Base-by-base conservation (phyloP, 2,888 invertebrate genomes). In the Pharmacophagus antenor region DNA sequence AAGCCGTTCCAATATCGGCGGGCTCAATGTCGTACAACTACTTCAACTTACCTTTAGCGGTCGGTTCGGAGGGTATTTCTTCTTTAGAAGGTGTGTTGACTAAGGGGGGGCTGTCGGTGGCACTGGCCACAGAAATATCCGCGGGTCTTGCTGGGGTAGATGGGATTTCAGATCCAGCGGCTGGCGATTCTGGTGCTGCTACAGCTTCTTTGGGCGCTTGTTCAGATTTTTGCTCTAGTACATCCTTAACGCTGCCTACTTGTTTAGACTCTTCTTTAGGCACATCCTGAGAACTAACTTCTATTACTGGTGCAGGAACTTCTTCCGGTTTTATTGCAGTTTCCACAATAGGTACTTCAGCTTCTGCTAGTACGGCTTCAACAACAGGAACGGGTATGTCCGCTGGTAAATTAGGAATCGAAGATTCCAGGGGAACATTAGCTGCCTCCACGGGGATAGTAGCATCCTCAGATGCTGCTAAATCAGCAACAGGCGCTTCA, bases 51-150 rank as follows among this genome's bases (percentile, higher is more conserved):
- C 90, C 80, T 88, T 89, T 89, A 64, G 85, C 81, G 66, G 80
- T 80, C 15, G 85, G 79, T 21, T 70, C 75, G 62, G 67, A 71
- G 59, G 84, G 77, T 2, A 74, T 73, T 58, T 79, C 82, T 67
- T 88, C 89, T 65, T 85, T 85, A 59, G 86, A 80, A 52, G 91
- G 88, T 12, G 89, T 88, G 68, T 79, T 74, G 56, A 82, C 88
- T 56, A 90, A 71, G 2, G 90, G 88, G 21, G 87, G 88, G 63
- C 90, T 89, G 64, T 89, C 89, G n/a, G 73, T 66, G 15, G 74
- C 65, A 21, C 70, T 44, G 27, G 61, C 47, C 20, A 27, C 25
- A 3, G 56, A 22, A 15, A 61, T 47, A 41, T 65, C 63, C 27
- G 53, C 59, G 20, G 65, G 61, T 42, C 62, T 58, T 22, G 52